phyloP scores from a whole-genome alignment of 2,797 vertebrate genomes.

The Gymnoscopelus braueri region DNA sequence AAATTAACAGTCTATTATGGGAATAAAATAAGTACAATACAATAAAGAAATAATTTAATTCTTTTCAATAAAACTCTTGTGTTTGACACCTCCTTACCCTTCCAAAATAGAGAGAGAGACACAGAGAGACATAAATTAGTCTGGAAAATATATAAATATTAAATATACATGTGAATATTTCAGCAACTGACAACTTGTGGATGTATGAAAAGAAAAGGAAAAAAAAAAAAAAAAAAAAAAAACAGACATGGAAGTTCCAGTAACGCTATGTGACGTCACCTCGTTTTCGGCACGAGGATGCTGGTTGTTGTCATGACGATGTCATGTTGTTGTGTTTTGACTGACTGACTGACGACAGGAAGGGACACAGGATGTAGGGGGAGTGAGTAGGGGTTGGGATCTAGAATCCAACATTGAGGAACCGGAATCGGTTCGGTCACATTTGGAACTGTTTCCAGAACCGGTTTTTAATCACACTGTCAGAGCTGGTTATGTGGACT shows the following conservation, averaged over 20 bases:
- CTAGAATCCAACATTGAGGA: too few species aligned
- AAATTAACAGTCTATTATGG: too few species aligned
- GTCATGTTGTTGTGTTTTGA: constrained; percentile 86
- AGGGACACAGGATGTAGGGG: too few species aligned
- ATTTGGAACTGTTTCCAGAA: too few species aligned
- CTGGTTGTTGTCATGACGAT: constrained; percentile 84
- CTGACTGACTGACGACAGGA: too few species aligned
- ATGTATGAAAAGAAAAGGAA: constrained; percentile 92
- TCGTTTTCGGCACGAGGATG: constrained; percentile 81
- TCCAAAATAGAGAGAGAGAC: constrained; percentile 3
- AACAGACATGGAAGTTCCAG: constrained; percentile 48
- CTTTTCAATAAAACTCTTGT: neutral
- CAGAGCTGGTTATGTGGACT: too few species aligned
- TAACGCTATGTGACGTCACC: constrained; percentile 74
- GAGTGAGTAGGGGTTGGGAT: too few species aligned
- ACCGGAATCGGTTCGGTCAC: too few species aligned
- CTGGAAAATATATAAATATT: constrained; percentile 72
- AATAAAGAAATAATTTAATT: too few species aligned
- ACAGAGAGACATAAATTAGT: constrained; percentile 46
- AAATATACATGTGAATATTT: constrained; percentile 81
- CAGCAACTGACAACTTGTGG: constrained; percentile 84
- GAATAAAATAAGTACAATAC: too few species aligned
- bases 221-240: constrained; percentile 60
- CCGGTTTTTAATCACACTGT: too few species aligned
- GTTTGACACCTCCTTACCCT: neutral